phyloP scores from a whole-genome alignment of 2,113 vertebrate genomes.

The Illadopsis cleaveri region DNA sequence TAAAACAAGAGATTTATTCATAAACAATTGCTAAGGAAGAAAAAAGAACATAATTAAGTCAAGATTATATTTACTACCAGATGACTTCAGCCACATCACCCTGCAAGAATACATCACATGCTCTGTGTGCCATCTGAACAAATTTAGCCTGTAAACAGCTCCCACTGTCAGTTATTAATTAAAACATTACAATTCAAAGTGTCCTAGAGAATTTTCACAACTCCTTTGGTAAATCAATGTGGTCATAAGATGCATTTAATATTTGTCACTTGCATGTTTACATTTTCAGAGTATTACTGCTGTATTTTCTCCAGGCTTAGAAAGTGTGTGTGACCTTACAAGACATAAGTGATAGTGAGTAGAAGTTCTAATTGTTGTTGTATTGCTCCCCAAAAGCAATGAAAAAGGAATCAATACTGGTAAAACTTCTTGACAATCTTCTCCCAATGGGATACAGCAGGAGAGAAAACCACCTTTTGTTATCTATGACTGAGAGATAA shows the following conservation, averaged over 20 bases:
- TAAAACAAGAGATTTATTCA: neutral
- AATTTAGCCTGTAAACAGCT: neutral
- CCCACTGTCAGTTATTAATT: neutral
- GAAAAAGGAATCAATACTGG: neutral
- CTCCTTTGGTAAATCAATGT: neutral
- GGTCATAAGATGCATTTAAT: neutral
- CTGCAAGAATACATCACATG: neutral
- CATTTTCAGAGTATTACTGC: neutral
- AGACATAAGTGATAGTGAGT: neutral
- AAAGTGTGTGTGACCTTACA: neutral
- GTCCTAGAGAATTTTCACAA: neutral
- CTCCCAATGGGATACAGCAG: neutral
- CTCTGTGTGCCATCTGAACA: neutral
- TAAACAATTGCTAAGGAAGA: neutral
- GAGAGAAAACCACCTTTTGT: neutral
- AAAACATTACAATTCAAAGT: neutral
- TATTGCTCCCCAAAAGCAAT: neutral
- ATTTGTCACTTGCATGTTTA: neutral
- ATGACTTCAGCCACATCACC: neutral
- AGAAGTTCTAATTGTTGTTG: neutral
- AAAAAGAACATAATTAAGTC: neutral
- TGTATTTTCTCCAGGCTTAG: neutral
- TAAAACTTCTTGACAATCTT: neutral
- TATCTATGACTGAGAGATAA: neutral
- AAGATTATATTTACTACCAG: neutral